Conservation (phyloP, 2,797 vertebrate species). For the Pangasius sanitwongsei region DNA sequence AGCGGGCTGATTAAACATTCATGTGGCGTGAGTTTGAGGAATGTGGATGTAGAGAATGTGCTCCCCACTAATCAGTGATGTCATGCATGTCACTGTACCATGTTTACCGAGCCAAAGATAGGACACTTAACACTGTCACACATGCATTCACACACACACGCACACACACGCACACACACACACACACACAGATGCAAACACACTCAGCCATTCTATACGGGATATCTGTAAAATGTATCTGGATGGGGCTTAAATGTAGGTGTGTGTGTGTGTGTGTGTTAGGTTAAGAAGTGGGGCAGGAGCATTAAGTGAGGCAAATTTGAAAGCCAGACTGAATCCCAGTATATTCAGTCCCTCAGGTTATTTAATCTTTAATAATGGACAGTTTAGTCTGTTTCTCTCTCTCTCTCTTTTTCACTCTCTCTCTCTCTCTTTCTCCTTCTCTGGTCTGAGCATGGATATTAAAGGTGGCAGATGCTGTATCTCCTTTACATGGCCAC, state of each 20-base stretch:
- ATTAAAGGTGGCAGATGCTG: constrained; percentile 64
- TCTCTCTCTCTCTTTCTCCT: constrained; percentile 14
- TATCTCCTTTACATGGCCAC: constrained; percentile 74
- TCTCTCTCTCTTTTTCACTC: constrained; percentile 9
- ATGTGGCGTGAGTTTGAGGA: constrained; percentile 91
- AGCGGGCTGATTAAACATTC: constrained; percentile 87
- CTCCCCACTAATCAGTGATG: constrained; percentile 78
- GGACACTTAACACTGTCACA: constrained; percentile 26
- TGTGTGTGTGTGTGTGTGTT: constrained; percentile 70
- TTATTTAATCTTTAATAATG: constrained; percentile 77
- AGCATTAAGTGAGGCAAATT: constrained; percentile 72
- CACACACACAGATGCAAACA: neutral
- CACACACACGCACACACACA: constrained; percentile 6
- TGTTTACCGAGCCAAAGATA: constrained; percentile 78
- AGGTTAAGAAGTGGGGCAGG: constrained; percentile 62
- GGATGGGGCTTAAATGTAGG: neutral
- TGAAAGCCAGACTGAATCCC: constrained; percentile 62
- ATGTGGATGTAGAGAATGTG: constrained; percentile 82
- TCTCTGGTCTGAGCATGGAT: constrained; percentile 53
- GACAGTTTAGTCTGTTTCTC: constrained; percentile 58
- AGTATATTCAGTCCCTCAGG: constrained; percentile 64
- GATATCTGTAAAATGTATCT: constrained; percentile 4
- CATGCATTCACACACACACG: neutral
- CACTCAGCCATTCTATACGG: neutral
- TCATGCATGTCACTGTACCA: constrained; percentile 77